Evolutionary conservation across 2,113 vertebrate genomes (phyloP).

Genomic region (Colossoma macropomum): DNA sequence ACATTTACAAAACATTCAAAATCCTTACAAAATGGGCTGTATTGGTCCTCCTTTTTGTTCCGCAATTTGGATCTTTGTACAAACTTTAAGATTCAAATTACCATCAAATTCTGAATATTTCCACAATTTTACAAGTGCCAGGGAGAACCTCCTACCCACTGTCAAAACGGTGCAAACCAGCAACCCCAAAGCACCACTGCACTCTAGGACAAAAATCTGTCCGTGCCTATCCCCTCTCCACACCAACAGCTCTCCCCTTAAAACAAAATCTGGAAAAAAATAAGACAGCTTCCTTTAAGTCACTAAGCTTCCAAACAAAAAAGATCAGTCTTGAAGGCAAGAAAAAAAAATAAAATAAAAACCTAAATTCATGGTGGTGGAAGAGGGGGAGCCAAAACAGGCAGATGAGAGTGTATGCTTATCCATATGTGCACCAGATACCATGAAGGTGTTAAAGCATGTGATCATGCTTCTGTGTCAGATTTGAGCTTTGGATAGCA

Average conservation of each 20-base stretch:
- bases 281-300: constrained; percentile 70
- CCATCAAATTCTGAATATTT: constrained; percentile 75
- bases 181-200: constrained; percentile 61
- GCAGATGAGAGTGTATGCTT: constrained; percentile 45
- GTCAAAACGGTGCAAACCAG: constrained; percentile 67
- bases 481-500: constrained; percentile 44
- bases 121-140: constrained; percentile 86
- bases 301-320: constrained; percentile 70
- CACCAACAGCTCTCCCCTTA: constrained; percentile 65
- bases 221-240: constrained; percentile 61
- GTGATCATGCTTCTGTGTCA: constrained; percentile 58
- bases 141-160: constrained; percentile 75
- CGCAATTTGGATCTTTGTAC: constrained; percentile 85
- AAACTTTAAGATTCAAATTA: constrained; percentile 80
- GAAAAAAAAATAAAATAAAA: constrained; percentile 19
- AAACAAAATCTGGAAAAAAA: constrained; percentile 54
- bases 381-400: constrained; percentile 70
- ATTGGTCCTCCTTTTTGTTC: constrained; percentile 89
- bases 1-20: constrained; percentile 97
- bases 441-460: constrained; percentile 58
- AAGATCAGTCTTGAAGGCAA: constrained; percentile 51
- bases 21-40: constrained; percentile 96
- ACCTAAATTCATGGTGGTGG: constrained; percentile 53
- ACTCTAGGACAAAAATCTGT: constrained; percentile 50
- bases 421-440: background rate